Evolutionary conservation across 2,888 invertebrate species (phyloP).

Genomic region (Cistogaster globosa): DNA sequence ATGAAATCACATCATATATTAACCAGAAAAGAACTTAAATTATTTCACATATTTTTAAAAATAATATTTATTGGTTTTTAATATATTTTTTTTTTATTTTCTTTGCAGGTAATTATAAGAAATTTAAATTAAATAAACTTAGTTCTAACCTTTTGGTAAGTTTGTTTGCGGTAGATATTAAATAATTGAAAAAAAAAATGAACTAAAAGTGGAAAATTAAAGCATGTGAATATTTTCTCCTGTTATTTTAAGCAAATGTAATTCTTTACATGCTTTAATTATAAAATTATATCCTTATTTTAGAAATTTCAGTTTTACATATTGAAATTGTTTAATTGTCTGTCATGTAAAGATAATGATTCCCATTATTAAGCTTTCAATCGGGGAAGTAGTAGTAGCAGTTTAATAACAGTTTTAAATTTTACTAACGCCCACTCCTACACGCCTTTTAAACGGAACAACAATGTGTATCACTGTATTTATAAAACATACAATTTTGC

Average conservation of each 20-base stretch:
- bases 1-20: too few relatives aligned
- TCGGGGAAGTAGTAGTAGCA: conserved; percentile 3
- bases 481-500: conserved; percentile 3
- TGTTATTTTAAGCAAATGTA: not conserved
- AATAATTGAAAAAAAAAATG: too few relatives aligned
- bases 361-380: conserved; percentile 65
- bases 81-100: too few relatives aligned
- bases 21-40: too few relatives aligned
- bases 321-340: not conserved
- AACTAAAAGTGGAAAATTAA: too few relatives aligned
- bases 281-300: not conserved
- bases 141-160: too few relatives aligned
- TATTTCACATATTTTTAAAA: too few relatives aligned
- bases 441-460: conserved; percentile 49
- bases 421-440: conserved; percentile 46
- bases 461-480: conserved; percentile 7
- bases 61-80: too few relatives aligned
- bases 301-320: not conserved
- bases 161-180: too few relatives aligned
- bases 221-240: too few relatives aligned
- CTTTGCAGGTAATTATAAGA: too few relatives aligned
- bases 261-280: not conserved
- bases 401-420: conserved; percentile 14
- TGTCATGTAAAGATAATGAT: conserved; percentile 45
- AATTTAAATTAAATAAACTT: too few relatives aligned